These are phyloP conservation scores for Amphipyra tragopoginis DNA, from an alignment of 2,888 invertebrate species.

Conservation along the genomic window DNA sequence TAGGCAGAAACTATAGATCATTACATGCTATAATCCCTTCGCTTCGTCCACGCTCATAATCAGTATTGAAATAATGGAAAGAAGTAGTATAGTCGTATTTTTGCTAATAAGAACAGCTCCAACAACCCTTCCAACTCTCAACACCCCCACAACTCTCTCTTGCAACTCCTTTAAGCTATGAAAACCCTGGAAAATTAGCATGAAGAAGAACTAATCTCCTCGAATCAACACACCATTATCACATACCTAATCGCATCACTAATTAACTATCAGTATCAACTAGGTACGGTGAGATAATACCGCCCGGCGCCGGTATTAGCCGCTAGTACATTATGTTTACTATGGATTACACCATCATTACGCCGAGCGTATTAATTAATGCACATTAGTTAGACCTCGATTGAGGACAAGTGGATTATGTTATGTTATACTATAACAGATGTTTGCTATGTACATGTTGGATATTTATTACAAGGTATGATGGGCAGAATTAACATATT, in stretches of 20 bases:
- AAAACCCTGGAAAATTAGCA: no score
- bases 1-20: no score
- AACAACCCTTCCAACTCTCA: no score
- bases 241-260: slow-evolving; percentile 11
- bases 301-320: slow-evolving; percentile 16
- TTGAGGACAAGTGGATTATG: slow-evolving; percentile 45
- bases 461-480: not conserved
- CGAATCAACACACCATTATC: not conserved
- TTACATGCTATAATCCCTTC: no score
- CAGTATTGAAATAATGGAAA: no score
- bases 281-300: slow-evolving; percentile 15
- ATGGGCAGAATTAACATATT: no score
- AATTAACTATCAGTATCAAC: slow-evolving; percentile 16
- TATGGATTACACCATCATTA: slow-evolving; percentile 45
- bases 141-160: no score
- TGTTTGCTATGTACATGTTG: not conserved
- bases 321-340: slow-evolving; percentile 16
- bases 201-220: slow-evolving; percentile 59
- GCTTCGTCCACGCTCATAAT: no score
- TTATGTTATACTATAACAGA: not conserved
- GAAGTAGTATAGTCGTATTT: no score
- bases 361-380: slow-evolving; percentile 42
- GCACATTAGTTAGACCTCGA: slow-evolving; percentile 53
- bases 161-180: no score
- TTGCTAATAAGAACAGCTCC: no score